phyloP scores from a whole-genome alignment of 2,113 vertebrate species.

The Pardalotus punctatus region DNA sequence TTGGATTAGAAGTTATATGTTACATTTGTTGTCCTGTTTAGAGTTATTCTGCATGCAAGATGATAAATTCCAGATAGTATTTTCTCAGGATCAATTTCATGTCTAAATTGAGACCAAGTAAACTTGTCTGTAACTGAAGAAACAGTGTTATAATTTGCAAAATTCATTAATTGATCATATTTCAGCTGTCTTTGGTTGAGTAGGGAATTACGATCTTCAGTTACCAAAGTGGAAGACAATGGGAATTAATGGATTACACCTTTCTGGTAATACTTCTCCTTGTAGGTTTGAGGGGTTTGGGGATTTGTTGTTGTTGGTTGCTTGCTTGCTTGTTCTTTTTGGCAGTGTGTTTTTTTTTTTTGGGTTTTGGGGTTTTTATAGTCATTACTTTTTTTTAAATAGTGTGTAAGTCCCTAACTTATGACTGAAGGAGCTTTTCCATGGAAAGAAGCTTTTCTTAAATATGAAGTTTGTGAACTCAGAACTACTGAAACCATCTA shows the following conservation, averaged over 20 bases:
- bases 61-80: neutral
- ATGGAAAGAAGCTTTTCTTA: neutral
- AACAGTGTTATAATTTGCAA: neutral
- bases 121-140: neutral
- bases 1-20: neutral
- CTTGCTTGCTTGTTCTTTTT: neutral
- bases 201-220: neutral
- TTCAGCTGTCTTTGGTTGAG: neutral
- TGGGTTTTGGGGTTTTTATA: neutral
- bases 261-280: neutral
- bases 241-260: neutral
- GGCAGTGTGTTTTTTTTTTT: accelerated
- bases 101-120: neutral
- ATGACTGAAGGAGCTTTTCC: neutral
- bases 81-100: neutral
- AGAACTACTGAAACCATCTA: neutral
- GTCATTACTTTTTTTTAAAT: neutral
- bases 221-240: neutral
- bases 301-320: neutral
- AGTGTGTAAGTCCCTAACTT: neutral
- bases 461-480: neutral
- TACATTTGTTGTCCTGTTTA: neutral
- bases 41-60: neutral
- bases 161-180: neutral
- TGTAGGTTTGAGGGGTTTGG: too few species aligned